These are phyloP conservation scores for Scleropages formosus DNA, from an alignment of 2,797 vertebrate genomes.

Conservation along the genomic window DNA sequence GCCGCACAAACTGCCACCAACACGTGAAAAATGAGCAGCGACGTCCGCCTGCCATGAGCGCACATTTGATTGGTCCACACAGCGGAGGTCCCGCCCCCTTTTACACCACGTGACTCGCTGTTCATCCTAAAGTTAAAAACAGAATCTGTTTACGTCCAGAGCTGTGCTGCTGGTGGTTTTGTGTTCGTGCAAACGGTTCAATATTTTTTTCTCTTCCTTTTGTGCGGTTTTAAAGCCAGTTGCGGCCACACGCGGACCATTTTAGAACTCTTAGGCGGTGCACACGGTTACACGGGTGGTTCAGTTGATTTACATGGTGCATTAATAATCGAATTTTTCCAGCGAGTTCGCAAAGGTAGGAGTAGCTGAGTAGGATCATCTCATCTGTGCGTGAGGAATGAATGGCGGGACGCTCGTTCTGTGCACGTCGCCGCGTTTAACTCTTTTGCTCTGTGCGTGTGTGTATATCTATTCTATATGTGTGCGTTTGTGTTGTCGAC, in stretches of 20 bases:
- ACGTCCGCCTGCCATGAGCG: slow-evolving; percentile 1
- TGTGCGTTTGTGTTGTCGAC: neutral
- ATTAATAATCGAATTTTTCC: too few species aligned
- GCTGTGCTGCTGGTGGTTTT: slow-evolving; percentile 5
- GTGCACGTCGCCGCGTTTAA: too few species aligned
- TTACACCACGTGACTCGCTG: slow-evolving; percentile 59
- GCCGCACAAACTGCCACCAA: neutral
- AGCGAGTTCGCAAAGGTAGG: too few species aligned
- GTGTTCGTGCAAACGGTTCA: neutral
- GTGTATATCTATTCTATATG: too few species aligned
- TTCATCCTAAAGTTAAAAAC: slow-evolving; percentile 74
- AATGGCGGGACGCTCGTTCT: too few species aligned
- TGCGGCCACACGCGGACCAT: too few species aligned
- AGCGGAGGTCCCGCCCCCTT: slow-evolving; percentile 54
- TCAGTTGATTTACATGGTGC: too few species aligned
- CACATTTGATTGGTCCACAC: slow-evolving; percentile 55
- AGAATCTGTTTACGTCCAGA: slow-evolving; percentile 70
- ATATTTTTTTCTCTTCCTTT: slow-evolving; percentile 11
- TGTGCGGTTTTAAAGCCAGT: too few species aligned
- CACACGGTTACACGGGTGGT: too few species aligned
- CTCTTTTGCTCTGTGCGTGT: neutral
- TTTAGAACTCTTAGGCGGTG: too few species aligned
- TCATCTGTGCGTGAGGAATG: too few species aligned
- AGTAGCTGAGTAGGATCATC: too few species aligned
- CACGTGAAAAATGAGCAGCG: neutral